Conservation (phyloP, 2,888 invertebrate genomes). For the Eutolmus rufibarbis region DNA sequence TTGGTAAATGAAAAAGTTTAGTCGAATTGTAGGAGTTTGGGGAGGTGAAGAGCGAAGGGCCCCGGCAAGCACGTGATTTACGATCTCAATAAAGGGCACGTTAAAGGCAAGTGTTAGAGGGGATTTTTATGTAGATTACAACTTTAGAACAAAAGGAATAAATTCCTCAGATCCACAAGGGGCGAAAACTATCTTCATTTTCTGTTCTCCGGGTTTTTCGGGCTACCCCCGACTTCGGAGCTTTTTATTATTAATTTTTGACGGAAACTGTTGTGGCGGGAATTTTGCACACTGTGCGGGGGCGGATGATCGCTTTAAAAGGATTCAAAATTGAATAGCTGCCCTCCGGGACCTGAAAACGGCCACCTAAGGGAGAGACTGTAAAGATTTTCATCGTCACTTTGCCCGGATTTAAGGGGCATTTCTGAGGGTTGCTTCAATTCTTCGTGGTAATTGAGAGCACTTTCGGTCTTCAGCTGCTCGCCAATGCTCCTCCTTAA, state of each 20-base stretch:
- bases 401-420: not conserved
- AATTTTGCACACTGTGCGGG: not conserved
- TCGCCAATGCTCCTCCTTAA: not conserved
- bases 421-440: not conserved
- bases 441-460: not conserved
- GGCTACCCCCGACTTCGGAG: no score
- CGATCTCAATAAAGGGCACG: slow-evolving; percentile 15
- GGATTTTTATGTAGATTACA: slow-evolving; percentile 36
- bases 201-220: not conserved
- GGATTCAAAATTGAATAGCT: not conserved
- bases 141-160: slow-evolving; percentile 27
- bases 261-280: not conserved
- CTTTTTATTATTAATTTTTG: not conserved
- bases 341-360: not conserved
- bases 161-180: not conserved
- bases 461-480: not conserved
- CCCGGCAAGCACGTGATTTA: slow-evolving; percentile 8
- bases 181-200: slow-evolving; percentile 5
- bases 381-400: not conserved
- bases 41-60: not conserved
- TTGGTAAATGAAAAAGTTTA: slow-evolving; percentile 47
- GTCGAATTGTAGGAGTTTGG: slow-evolving; percentile 32
- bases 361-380: not conserved
- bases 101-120: slow-evolving; percentile 2
- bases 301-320: not conserved